Conservation (phyloP, 2,113 vertebrate genomes). For the Cygnus buccinator region DNA sequence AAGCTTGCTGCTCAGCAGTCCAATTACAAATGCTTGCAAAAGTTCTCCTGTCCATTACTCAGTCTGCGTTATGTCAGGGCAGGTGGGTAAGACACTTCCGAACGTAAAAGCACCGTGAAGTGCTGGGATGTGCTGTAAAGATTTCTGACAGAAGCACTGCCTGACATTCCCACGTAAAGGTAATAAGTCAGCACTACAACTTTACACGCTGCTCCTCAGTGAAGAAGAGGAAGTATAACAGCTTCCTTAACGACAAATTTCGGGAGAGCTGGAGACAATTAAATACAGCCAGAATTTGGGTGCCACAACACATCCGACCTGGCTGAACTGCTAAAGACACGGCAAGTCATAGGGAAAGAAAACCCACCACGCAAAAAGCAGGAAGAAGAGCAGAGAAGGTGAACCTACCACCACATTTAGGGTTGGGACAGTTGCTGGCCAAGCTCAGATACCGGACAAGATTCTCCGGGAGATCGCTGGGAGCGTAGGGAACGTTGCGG, state of each 20-base stretch:
- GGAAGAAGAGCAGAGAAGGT: not conserved
- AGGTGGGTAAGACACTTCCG: fast-evolving
- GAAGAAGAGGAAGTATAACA: not conserved
- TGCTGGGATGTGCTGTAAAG: not conserved
- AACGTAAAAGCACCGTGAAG: not conserved
- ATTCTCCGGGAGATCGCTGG: constrained; percentile 85
- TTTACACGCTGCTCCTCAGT: not conserved
- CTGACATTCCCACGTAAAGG: not conserved
- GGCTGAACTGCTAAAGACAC: not conserved
- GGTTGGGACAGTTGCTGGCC: constrained; percentile 97
- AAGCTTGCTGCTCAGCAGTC: not conserved
- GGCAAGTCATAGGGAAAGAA: not conserved
- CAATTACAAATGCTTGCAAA: not conserved
- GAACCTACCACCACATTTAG: constrained; percentile 91
- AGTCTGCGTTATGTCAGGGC: not conserved
- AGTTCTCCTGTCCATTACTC: not conserved
- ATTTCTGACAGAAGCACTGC: not conserved
- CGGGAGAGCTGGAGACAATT: not conserved
- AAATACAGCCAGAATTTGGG: not conserved
- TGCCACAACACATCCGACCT: not conserved
- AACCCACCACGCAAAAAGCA: not conserved
- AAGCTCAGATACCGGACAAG: constrained; percentile 89
- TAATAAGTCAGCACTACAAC: not conserved
- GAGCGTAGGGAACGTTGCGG: constrained; percentile 77
- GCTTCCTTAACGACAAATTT: not conserved